Evolutionary conservation across 2,888 invertebrate genomes (phyloP), one percentile per base, ranked within the genome.

Genomic region (Ferdinandea cuprea): DNA sequence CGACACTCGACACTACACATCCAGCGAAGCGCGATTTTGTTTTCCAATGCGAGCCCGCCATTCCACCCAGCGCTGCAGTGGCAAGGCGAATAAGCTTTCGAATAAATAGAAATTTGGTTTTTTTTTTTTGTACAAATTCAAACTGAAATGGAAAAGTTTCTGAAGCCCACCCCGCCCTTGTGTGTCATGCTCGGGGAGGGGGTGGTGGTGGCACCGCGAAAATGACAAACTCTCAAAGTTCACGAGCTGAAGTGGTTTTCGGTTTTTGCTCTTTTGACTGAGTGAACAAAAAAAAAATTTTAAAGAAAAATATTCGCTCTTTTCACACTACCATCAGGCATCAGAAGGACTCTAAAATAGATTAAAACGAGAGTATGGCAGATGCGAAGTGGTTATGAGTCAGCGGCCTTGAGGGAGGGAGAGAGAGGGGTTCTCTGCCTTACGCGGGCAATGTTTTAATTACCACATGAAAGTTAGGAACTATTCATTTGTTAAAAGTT

Each of bases 221-320:
- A 81, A 81, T 72, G 81, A 81, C 81, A 81, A 76, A 81, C 76
- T 81, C 71, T 66, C 76, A 81, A 81, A 81, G 76, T 81, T 81
- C 76, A 54, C 42, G 54, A 61, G 52, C 28, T 54, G 59, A 15
- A 56, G 81, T 76, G 79, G 79, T 81, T 72, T 71, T 72, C 9
- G 54, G 52, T 65, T 74, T 65, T 71, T 76, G 37, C 30, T 30
- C 19, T 66, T 66, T 61, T 52, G 6, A 9, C 25, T 17, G 48
- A 28, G 28, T 6, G 28, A 28, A 4, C 3, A 9, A 11, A n/a
- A 35, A 3, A 46, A 54, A 25, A 46, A 30, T 25, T 25, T 25
- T 2, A 54, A 28, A 28, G 44, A 28, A 15, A 13, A 2, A n/a
- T 3, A 35, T 50, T 65, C 59, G 15, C 40, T 66, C 46, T 25